These are phyloP conservation scores for Melinopterus prodromus DNA, from an alignment of 2,888 invertebrate genomes.

Conservation along the genomic window DNA sequence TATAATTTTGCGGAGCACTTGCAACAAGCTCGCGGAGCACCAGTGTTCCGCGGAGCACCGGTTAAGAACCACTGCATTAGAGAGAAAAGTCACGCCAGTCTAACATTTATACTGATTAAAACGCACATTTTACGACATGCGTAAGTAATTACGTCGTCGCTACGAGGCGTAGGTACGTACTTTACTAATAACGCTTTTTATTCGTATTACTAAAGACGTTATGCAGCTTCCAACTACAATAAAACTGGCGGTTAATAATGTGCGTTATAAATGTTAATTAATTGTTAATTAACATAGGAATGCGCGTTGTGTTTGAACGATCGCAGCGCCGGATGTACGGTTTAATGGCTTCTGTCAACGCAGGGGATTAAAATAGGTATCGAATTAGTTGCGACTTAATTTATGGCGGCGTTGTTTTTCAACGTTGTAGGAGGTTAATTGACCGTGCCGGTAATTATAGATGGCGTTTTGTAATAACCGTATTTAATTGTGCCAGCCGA, in stretches of 20 bases:
- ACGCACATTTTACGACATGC: neutral
- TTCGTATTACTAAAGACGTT: neutral
- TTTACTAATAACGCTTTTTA: neutral
- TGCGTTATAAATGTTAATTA: neutral
- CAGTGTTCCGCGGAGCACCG: no score
- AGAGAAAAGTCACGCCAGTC: neutral
- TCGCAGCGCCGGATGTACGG: neutral
- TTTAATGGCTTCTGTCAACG: slow-evolving; percentile 4
- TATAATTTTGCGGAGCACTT: no score
- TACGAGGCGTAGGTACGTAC: neutral
- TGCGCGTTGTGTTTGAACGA: neutral
- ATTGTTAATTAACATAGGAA: neutral
- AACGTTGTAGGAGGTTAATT: slow-evolving; percentile 4
- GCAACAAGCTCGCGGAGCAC: no score
- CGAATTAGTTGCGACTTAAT: slow-evolving; percentile 4
- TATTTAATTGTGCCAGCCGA: neutral
- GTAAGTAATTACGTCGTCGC: neutral
- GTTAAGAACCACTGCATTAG: no score
- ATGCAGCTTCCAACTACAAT: neutral
- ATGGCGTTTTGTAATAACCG: neutral
- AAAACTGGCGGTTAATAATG: neutral
- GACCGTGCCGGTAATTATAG: neutral
- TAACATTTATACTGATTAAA: neutral
- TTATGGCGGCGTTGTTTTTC: neutral
- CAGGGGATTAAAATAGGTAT: slow-evolving; percentile 4